These are phyloP conservation scores for Bursaphelenchus okinawaensis DNA, from an alignment of 2,888 invertebrate genomes.

Conservation along the genomic window DNA sequence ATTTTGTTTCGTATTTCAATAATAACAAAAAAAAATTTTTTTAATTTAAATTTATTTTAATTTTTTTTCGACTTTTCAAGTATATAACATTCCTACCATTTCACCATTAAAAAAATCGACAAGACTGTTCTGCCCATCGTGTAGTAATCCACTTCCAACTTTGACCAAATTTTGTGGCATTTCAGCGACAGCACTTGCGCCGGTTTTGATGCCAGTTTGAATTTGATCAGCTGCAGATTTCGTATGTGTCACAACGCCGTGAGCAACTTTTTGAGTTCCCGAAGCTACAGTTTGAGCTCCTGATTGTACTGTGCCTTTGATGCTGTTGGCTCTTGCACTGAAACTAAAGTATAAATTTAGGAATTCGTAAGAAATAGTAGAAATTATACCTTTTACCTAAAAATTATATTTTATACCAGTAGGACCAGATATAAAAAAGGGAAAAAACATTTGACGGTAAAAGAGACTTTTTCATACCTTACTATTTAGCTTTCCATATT, in stretches of 20 bases:
- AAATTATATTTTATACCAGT: no score
- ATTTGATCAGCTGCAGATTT: slow-evolving; percentile 55
- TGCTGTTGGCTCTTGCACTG: slow-evolving; percentile 47
- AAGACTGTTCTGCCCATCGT: slow-evolving; percentile 34
- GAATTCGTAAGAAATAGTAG: no score
- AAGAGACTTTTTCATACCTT: no score
- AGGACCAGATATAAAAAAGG: no score
- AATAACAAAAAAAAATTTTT: no score
- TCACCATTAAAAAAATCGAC: slow-evolving; percentile 24
- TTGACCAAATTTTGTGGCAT: slow-evolving; percentile 61
- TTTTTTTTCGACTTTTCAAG: no score
- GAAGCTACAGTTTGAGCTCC: slow-evolving; percentile 52
- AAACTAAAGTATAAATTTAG: no score
- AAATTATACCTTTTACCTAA: no score
- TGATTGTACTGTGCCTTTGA: slow-evolving; percentile 51
- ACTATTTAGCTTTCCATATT: no score
- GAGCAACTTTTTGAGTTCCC: slow-evolving; percentile 54
- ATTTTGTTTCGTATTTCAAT: no score
- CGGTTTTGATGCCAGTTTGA: slow-evolving; percentile 53
- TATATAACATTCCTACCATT: neutral
- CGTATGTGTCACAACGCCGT: slow-evolving; percentile 56
- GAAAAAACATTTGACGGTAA: no score
- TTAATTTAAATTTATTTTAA: no score
- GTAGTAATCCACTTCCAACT: slow-evolving; percentile 68
- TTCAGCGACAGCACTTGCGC: slow-evolving; percentile 48